Evolutionary conservation across 2,113 vertebrate species (phyloP).

Genomic region (Mus spicilegus): DNA sequence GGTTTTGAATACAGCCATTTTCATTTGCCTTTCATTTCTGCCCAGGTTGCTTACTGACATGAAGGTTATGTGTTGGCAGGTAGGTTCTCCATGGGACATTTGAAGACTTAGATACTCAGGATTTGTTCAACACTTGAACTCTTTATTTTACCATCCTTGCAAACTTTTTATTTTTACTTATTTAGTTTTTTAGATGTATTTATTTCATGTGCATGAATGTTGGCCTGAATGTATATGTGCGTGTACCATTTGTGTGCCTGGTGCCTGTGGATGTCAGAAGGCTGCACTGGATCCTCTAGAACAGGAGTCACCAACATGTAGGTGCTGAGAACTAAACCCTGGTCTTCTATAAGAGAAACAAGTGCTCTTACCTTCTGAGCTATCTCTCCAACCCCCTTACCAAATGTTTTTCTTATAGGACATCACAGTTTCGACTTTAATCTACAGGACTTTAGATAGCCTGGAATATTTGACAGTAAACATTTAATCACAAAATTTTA

Average conservation of each 20-base stretch:
- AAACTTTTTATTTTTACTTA: neutral
- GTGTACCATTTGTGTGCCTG: neutral
- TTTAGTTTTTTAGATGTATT: neutral
- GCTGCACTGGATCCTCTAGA: neutral
- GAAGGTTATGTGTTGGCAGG: neutral
- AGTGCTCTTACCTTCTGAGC: neutral
- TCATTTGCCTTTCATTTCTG: neutral
- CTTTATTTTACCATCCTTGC: neutral
- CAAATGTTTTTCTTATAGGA: neutral
- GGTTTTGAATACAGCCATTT: constrained; percentile 19
- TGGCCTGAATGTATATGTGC: neutral
- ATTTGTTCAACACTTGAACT: neutral
- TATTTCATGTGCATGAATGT: neutral
- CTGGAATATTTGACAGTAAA: neutral
- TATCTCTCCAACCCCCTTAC: neutral
- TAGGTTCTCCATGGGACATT: neutral
- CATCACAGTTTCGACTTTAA: constrained; percentile 9
- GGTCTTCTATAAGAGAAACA: neutral
- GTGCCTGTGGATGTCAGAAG: neutral
- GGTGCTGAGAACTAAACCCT: neutral
- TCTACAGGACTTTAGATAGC: neutral
- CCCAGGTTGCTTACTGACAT: neutral
- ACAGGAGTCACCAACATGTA: neutral
- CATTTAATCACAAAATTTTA: constrained; percentile 10
- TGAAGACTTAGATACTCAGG: neutral